phyloP scores from a whole-genome alignment of 2,113 vertebrate species.

The Phalacrocorax pelagicus region DNA sequence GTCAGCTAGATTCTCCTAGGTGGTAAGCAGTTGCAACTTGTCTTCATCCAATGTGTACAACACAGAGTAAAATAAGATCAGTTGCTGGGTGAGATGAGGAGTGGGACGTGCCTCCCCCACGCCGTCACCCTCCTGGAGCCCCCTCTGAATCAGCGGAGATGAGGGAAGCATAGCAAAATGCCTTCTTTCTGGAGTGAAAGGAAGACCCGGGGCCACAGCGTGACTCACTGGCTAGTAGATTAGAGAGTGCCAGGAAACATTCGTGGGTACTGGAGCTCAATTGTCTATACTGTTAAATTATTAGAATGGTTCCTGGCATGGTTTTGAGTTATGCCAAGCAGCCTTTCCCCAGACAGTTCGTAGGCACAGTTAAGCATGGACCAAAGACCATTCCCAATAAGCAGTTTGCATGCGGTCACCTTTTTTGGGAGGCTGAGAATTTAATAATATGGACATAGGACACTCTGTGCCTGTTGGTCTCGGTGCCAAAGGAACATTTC shows the following conservation, averaged over 20 bases:
- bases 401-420: slow-evolving; percentile 31
- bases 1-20: background rate
- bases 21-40: background rate
- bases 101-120: background rate
- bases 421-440: slow-evolving; percentile 34
- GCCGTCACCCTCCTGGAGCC: background rate
- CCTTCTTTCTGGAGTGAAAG: slow-evolving; percentile 19
- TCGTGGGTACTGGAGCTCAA: slow-evolving; percentile 18
- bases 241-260: slow-evolving; percentile 51
- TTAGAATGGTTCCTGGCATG: slow-evolving; percentile 44
- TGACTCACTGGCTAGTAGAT: slow-evolving; percentile 28
- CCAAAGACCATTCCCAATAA: slow-evolving; percentile 24
- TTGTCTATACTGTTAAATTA: slow-evolving; percentile 50
- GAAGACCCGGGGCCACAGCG: background rate
- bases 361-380: background rate
- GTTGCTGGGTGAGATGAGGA: background rate
- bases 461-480: slow-evolving; percentile 40
- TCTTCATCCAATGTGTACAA: background rate
- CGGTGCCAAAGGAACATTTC: slow-evolving; percentile 43
- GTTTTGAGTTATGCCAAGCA: background rate
- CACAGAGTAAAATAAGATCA: background rate
- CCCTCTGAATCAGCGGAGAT: background rate
- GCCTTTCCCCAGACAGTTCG: slow-evolving; percentile 23
- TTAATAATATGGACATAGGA: slow-evolving; percentile 37
- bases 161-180: slow-evolving; percentile 5